These are phyloP conservation scores for Meghimatium bilineatum DNA, from an alignment of 2,888 invertebrate species.

Conservation along the genomic window DNA sequence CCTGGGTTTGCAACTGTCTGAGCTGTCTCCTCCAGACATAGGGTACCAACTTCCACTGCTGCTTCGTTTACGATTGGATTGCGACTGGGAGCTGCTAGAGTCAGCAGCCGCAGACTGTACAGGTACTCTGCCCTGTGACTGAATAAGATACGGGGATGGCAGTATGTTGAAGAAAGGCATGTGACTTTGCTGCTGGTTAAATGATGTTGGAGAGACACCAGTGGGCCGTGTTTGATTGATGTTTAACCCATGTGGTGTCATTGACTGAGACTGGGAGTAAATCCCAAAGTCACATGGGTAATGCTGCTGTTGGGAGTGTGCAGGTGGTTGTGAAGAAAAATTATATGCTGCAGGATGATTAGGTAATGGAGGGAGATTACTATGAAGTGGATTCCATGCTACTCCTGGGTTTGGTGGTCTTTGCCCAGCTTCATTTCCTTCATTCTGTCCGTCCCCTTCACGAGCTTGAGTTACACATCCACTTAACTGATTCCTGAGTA, in stretches of 20 bases:
- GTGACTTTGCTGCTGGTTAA: slow-evolving; percentile 20
- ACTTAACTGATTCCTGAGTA: slow-evolving; percentile 52
- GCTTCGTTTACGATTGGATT: slow-evolving; percentile 44
- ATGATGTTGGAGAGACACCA: slow-evolving; percentile 24
- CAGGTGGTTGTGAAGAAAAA: slow-evolving; percentile 36
- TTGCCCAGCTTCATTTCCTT: slow-evolving; percentile 55
- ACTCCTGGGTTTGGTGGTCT: slow-evolving; percentile 47
- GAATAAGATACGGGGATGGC: slow-evolving; percentile 47
- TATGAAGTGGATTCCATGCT: slow-evolving; percentile 45
- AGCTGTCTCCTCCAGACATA: slow-evolving; percentile 63
- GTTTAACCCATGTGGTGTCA: slow-evolving; percentile 26
- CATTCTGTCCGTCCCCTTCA: slow-evolving; percentile 70
- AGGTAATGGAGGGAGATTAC: slow-evolving; percentile 45
- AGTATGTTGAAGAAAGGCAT: slow-evolving; percentile 32
- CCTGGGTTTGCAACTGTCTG: slow-evolving; percentile 62
- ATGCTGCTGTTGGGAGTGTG: slow-evolving; percentile 36
- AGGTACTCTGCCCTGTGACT: slow-evolving; percentile 22
- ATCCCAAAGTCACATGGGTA: slow-evolving; percentile 45
- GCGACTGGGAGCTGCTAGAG: slow-evolving; percentile 50
- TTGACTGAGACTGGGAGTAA: slow-evolving; percentile 15
- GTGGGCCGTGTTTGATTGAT: slow-evolving; percentile 7
- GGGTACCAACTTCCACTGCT: slow-evolving; percentile 51
- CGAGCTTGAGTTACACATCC: slow-evolving; percentile 49
- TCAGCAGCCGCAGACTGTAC: slow-evolving; percentile 45
- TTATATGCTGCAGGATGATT: slow-evolving; percentile 33